Percentiles rank a stretch among this genome's conserved stretches.
Conservation (phyloP, 2,113 vertebrate genomes). For the Seriola aureovittata region DNA sequence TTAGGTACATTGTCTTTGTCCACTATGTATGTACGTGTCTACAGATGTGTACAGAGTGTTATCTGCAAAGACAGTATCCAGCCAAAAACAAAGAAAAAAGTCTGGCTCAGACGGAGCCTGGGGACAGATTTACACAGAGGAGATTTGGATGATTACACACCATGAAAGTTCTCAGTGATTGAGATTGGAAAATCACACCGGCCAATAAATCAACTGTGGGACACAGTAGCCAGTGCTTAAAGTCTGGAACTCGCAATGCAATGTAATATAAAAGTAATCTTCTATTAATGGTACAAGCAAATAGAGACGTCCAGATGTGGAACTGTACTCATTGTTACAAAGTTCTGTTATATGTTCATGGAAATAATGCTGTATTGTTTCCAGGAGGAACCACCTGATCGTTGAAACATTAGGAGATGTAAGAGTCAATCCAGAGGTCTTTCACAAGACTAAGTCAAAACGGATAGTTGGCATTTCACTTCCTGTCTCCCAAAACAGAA, state of each 20-base stretch:
- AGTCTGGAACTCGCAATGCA: constrained; percentile 35
- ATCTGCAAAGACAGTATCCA: constrained; percentile 27
- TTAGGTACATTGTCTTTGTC: constrained; percentile 10
- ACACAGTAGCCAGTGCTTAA: constrained; percentile 52
- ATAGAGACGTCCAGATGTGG: neutral
- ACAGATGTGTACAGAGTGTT: constrained; percentile 7
- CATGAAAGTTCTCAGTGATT: constrained; percentile 61
- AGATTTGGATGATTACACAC: constrained; percentile 72
- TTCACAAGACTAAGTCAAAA: neutral
- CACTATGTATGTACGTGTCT: neutral
- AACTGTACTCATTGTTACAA: neutral
- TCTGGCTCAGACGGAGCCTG: constrained; percentile 40
- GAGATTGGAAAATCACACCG: constrained; percentile 57
- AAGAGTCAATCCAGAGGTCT: neutral
- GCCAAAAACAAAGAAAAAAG: constrained; percentile 36
- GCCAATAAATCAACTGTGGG: constrained; percentile 57
- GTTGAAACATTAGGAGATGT: neutral
- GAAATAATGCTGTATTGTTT: neutral
- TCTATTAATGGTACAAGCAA: constrained; percentile 1
- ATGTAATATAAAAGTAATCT: constrained; percentile 25
- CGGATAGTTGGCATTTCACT: constrained; percentile 23
- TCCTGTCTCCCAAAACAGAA: constrained; percentile 26
- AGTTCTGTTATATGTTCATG: neutral
- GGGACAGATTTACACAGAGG: constrained; percentile 64
- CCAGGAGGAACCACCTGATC: neutral